Percentiles rank a stretch among this genome's conserved stretches.
Evolutionary conservation across 2,888 invertebrate genomes (phyloP).

Genomic region (Heterodera filipjevi): DNA sequence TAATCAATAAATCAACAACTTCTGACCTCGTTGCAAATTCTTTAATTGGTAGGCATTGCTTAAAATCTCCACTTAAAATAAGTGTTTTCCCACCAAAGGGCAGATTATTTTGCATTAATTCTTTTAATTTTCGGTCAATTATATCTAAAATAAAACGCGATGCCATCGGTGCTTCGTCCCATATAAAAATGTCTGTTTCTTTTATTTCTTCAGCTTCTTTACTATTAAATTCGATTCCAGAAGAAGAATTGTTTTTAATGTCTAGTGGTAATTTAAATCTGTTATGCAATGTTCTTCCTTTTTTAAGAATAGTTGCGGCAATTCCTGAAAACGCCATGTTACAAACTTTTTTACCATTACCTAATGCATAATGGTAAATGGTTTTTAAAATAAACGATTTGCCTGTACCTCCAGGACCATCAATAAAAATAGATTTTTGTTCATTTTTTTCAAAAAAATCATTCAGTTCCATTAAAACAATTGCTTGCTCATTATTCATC

Average conservation of each 20-base stretch:
- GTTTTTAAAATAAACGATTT: background rate
- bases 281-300: constrained; percentile 35
- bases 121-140: constrained; percentile 31
- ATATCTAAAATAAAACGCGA: constrained; percentile 18
- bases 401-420: background rate
- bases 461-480: background rate
- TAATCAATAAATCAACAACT: constrained; percentile 26
- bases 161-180: constrained; percentile 40
- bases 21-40: constrained; percentile 20
- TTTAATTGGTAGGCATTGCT: constrained; percentile 21
- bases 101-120: constrained; percentile 31
- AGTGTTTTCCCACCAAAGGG: constrained; percentile 39
- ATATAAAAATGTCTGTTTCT: constrained; percentile 27
- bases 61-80: constrained; percentile 30
- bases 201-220: constrained; percentile 21
- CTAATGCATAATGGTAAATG: constrained; percentile 30
- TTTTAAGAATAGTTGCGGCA: constrained; percentile 35
- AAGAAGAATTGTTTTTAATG: constrained; percentile 34
- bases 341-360: constrained; percentile 32
- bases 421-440: background rate
- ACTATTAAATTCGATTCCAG: constrained; percentile 19
- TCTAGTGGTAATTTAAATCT: constrained; percentile 27
- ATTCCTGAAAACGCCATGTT: constrained; percentile 40
- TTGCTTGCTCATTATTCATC: background rate
- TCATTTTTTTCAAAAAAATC: background rate